A percentile compares a stretch with the other conserved stretches of the same genome.
These are phyloP conservation scores for Thermophis baileyi DNA, from an alignment of 2,113 vertebrate genomes.

Conservation along the genomic window DNA sequence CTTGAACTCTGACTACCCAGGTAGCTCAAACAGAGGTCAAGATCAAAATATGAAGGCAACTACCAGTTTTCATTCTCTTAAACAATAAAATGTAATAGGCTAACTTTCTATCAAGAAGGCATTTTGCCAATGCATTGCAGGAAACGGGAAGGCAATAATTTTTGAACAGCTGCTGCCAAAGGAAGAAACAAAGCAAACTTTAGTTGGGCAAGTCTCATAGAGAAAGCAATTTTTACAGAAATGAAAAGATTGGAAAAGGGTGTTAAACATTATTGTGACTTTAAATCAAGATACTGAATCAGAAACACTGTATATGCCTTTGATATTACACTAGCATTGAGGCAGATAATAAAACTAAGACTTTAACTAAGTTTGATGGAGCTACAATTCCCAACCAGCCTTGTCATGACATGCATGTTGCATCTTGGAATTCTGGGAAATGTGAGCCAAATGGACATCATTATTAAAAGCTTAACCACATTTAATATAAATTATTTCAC, in stretches of 20 bases:
- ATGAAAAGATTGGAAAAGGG: constrained; percentile 23
- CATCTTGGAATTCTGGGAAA: background rate
- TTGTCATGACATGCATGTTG: background rate
- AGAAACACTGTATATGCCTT: background rate
- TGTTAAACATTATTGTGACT: constrained; percentile 17
- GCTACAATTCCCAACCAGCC: background rate
- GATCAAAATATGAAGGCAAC: constrained; percentile 14
- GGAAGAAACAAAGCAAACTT: constrained; percentile 46
- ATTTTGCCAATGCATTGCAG: constrained; percentile 44
- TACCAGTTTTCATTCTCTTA: constrained; percentile 31
- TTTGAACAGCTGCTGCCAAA: constrained; percentile 43
- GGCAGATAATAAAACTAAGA: background rate
- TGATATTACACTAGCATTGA: background rate
- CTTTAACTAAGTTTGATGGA: background rate
- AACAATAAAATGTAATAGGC: constrained; percentile 47
- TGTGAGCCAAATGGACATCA: background rate
- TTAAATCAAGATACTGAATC: background rate
- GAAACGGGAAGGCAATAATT: constrained; percentile 52
- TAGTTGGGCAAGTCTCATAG: constrained; percentile 25
- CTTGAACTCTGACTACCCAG: constrained; percentile 14
- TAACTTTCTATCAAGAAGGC: constrained; percentile 56
- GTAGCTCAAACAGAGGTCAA: constrained; percentile 6
- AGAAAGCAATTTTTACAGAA: constrained; percentile 22
- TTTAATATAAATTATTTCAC: background rate
- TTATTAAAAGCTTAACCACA: background rate